Conservation (phyloP, 2,888 invertebrate genomes). For the Phaedon cochleariae region DNA sequence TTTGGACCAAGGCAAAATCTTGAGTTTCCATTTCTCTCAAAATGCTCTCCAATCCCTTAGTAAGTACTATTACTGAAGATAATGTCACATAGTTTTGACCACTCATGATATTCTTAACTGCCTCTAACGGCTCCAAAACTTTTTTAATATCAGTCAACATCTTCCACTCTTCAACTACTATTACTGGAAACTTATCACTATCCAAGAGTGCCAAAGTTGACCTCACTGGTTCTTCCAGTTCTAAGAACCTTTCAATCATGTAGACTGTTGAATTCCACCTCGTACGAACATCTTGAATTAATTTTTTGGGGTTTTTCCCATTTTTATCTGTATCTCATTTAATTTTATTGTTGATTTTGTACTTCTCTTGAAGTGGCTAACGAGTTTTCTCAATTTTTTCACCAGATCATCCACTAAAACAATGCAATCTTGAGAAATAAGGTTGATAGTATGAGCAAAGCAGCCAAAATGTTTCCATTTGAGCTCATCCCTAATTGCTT, state of each 20-base stretch:
- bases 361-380: conserved; percentile 44
- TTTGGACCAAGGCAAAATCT: conserved; percentile 11
- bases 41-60: conserved; percentile 38
- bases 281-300: conserved; percentile 37
- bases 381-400: not conserved
- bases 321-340: conserved; percentile 21
- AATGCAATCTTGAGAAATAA: too few relatives aligned
- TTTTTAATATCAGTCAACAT: conserved; percentile 31
- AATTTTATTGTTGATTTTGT: conserved; percentile 22
- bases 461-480: too few relatives aligned
- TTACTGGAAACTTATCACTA: conserved; percentile 22
- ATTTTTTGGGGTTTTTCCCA: conserved; percentile 25
- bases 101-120: conserved; percentile 37
- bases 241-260: conserved; percentile 38
- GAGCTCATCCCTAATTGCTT: too few relatives aligned
- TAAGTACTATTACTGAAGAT: conserved; percentile 40
- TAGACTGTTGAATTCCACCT: conserved; percentile 44
- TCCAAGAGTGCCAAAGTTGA: conserved; percentile 33
- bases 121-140: conserved; percentile 42
- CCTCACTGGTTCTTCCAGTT: conserved; percentile 34
- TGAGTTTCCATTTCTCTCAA: conserved; percentile 1
- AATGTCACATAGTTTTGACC: conserved; percentile 38
- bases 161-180: conserved; percentile 39
- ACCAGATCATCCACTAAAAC: too few relatives aligned
- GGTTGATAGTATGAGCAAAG: too few relatives aligned